These are phyloP conservation scores for Epinotia brunnichana DNA, from an alignment of 2,888 invertebrate genomes.

Conservation along the genomic window DNA sequence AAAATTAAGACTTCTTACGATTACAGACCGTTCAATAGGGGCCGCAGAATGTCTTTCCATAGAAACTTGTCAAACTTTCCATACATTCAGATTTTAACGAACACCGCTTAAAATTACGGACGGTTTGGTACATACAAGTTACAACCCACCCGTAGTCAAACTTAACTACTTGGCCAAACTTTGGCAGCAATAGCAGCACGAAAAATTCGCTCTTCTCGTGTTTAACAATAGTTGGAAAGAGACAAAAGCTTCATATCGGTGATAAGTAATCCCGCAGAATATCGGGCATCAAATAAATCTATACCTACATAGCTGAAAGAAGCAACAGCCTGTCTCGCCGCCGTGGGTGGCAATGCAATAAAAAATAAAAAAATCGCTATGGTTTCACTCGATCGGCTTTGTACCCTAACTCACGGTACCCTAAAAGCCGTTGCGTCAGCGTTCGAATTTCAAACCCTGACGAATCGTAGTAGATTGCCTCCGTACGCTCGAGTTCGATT, in stretches of 20 bases:
- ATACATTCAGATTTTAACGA: no score
- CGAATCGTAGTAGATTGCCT: slow-evolving; percentile 56
- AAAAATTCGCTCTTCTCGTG: background rate
- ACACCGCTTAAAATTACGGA: no score
- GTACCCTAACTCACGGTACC: slow-evolving; percentile 32
- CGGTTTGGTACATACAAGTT: no score
- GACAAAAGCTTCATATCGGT: background rate
- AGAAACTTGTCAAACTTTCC: no score
- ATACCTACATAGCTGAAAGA: background rate
- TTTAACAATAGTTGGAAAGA: background rate
- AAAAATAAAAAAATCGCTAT: slow-evolving; percentile 23
- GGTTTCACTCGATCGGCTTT: slow-evolving; percentile 1
- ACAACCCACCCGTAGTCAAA: no score
- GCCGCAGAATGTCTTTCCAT: no score
- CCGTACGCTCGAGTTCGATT: slow-evolving; percentile 43
- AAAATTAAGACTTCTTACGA: no score
- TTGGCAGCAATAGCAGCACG: background rate
- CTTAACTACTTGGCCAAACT: no score
- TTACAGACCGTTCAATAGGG: no score
- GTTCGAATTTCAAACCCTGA: slow-evolving; percentile 68
- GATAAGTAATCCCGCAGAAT: background rate
- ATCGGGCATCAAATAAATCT: background rate
- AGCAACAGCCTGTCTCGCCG: background rate
- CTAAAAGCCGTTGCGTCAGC: slow-evolving; percentile 54
- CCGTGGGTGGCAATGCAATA: slow-evolving; percentile 14